Percentiles rank a stretch among this genome's conserved stretches.
Conservation (phyloP, 1,140 invertebrate species). For the Drosophila nasuta region DNA sequence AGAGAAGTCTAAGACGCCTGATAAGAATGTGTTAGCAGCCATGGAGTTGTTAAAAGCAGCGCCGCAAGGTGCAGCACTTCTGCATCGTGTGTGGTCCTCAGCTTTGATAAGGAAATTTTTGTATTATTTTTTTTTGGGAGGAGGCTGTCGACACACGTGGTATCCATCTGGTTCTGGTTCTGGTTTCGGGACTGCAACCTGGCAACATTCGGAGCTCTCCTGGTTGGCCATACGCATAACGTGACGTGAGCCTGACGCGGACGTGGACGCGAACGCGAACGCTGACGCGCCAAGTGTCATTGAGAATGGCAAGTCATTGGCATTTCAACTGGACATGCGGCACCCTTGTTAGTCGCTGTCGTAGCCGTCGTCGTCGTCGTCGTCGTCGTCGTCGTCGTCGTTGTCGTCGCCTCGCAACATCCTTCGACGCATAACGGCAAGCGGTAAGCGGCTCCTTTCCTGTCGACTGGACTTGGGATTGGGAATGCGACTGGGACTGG, state of each 20-base stretch:
- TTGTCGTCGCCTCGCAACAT: conserved; percentile 63
- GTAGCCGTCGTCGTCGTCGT: conserved; percentile 54
- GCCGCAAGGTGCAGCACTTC: conserved; percentile 58
- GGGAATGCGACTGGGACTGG: neutral
- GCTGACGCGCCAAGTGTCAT: conserved; percentile 78
- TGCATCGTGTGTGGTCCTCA: conserved; percentile 65
- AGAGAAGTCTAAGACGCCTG: conserved; percentile 39
- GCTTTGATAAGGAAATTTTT: conserved; percentile 71
- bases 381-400: conserved; percentile 63
- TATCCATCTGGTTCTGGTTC: conserved; percentile 34
- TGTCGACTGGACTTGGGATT: conserved; percentile 7
- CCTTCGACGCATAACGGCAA: conserved; percentile 81
- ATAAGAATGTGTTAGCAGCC: conserved; percentile 72
- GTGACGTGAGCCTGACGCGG: conserved; percentile 53
- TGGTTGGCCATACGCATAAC: conserved; percentile 64
- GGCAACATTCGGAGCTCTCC: conserved; percentile 1
- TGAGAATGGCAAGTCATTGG: conserved; percentile 80
- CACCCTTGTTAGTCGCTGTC: conserved; percentile 75
- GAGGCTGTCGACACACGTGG: conserved; percentile 31
- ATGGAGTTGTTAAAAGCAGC: conserved; percentile 78
- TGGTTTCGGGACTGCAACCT: neutral
- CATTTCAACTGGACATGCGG: conserved; percentile 82
- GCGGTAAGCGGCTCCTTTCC: conserved; percentile 40
- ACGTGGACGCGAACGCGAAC: conserved; percentile 43
- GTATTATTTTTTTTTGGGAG: conserved; percentile 20